These are phyloP conservation scores for Madoqua kirkii DNA, from an alignment of 2,113 vertebrate genomes.

Conservation along the genomic window DNA sequence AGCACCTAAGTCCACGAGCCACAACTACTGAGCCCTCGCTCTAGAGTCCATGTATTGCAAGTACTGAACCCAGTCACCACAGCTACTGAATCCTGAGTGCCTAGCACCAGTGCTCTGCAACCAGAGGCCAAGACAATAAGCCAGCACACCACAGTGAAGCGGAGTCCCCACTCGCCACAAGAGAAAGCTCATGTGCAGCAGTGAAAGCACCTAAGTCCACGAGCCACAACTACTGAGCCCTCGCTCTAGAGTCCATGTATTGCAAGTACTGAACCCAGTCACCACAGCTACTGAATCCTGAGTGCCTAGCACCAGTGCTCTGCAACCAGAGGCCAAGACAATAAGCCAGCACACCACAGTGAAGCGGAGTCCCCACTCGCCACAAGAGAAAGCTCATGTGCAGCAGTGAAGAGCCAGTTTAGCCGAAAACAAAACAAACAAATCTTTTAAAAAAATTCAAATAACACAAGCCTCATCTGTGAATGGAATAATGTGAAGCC, in stretches of 20 bases:
- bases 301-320: background rate
- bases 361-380: background rate
- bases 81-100: background rate
- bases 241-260: background rate
- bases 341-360: background rate
- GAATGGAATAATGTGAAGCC: constrained; percentile 8
- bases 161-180: background rate
- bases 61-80: background rate
- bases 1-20: background rate
- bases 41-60: background rate
- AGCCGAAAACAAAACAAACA: background rate
- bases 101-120: background rate
- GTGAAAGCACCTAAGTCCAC: too few species aligned
- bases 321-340: background rate
- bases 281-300: background rate
- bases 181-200: background rate
- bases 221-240: background rate
- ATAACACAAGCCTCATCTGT: background rate
- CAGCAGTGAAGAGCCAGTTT: background rate
- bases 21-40: background rate
- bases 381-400: background rate
- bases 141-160: background rate
- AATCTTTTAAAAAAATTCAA: background rate
- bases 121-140: background rate
- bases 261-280: background rate